Conservation (phyloP, 2,113 vertebrate species). For the Edolisoma coerulescens region DNA sequence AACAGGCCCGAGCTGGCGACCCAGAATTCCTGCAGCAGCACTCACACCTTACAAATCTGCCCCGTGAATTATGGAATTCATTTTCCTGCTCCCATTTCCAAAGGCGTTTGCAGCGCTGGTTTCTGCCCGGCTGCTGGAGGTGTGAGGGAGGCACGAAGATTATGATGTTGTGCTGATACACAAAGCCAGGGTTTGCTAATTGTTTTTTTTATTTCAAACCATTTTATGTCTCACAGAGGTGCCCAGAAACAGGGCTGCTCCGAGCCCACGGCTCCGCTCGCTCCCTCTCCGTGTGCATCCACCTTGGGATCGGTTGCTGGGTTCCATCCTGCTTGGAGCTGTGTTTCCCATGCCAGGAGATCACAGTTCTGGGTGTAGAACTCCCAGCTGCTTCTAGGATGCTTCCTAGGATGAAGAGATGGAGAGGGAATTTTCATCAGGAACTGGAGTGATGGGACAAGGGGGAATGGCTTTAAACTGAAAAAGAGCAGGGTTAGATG, state of each 20-base stretch:
- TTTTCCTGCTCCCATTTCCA: background rate
- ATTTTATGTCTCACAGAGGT: background rate
- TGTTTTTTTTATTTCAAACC: background rate
- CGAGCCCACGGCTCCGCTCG: background rate
- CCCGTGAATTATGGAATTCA: conserved; percentile 9
- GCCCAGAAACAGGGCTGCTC: background rate
- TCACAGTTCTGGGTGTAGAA: accelerated
- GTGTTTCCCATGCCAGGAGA: background rate
- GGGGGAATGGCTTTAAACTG: background rate
- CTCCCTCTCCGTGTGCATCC: accelerated
- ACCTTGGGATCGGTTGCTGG: background rate
- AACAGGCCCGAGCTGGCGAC: background rate
- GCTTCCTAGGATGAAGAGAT: background rate
- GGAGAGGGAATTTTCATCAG: background rate
- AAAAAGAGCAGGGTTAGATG: background rate
- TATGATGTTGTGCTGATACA: background rate
- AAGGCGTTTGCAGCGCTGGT: background rate
- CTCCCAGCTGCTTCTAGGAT: background rate
- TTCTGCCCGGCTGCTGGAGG: background rate
- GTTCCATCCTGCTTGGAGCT: background rate
- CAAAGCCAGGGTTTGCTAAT: background rate
- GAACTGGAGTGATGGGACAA: background rate
- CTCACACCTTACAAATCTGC: conserved; percentile 56
- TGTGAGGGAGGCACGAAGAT: background rate
- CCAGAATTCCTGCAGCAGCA: background rate